These are phyloP conservation scores for Neofelis nebulosa DNA, from an alignment of 2,113 vertebrate genomes.

Conservation along the genomic window DNA sequence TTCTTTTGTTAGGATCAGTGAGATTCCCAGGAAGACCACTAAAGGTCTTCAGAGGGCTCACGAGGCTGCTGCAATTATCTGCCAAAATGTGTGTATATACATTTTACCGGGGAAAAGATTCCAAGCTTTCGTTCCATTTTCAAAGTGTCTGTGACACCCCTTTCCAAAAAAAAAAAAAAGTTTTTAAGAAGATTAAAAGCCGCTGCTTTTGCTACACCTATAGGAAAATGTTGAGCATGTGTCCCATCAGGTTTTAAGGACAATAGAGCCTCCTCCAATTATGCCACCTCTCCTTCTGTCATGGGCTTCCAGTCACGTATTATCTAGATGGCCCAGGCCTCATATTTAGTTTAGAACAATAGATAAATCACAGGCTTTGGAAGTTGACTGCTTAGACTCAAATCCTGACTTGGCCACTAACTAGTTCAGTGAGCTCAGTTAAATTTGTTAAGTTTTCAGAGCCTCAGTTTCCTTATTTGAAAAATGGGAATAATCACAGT, in stretches of 20 bases:
- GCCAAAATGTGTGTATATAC: background rate
- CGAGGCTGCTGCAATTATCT: background rate
- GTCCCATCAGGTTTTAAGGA: background rate
- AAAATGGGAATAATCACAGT: background rate
- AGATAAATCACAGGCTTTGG: background rate
- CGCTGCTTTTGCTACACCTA: background rate
- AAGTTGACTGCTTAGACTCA: background rate
- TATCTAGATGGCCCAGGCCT: background rate
- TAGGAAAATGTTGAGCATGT: background rate
- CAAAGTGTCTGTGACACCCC: background rate
- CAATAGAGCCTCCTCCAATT: background rate
- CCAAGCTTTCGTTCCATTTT: background rate
- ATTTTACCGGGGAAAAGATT: background rate
- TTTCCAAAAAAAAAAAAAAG: background rate
- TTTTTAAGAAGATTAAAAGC: background rate
- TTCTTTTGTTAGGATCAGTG: background rate
- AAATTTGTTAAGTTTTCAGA: background rate
- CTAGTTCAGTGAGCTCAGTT: background rate
- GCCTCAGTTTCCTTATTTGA: background rate
- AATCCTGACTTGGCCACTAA: background rate
- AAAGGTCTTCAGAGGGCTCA: background rate
- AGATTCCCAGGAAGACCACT: background rate
- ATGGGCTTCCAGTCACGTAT: background rate
- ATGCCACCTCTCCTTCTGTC: background rate
- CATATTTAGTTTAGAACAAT: background rate